Percentiles rank a stretch among this genome's conserved stretches.
phyloP scores from a whole-genome alignment of 1,140 invertebrate genomes.

The Drosophila eugracilis region DNA sequence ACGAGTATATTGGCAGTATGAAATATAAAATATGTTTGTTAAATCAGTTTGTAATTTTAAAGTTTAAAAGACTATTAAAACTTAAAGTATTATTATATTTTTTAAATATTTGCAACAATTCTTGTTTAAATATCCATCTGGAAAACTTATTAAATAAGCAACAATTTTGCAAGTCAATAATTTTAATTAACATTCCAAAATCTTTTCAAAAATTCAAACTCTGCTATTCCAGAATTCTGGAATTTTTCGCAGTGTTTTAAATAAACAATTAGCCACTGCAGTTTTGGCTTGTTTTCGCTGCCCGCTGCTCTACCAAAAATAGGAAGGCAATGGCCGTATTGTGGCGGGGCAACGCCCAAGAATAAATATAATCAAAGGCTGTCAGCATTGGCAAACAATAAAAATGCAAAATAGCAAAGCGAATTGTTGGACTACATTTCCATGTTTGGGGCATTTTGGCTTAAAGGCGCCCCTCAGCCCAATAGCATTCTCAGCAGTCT shows the following conservation, averaged over 20 bases:
- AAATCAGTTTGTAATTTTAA: too few relatives aligned
- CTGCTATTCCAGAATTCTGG: slow-evolving; percentile 1
- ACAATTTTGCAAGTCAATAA: too few relatives aligned
- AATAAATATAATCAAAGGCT: slow-evolving; percentile 80
- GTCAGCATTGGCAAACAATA: slow-evolving; percentile 78
- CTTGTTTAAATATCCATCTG: too few relatives aligned
- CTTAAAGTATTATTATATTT: too few relatives aligned
- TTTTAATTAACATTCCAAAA: too few relatives aligned
- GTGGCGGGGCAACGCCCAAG: slow-evolving; percentile 69
- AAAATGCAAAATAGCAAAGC: slow-evolving; percentile 73
- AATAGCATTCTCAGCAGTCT: slow-evolving; percentile 47
- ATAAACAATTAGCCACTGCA: slow-evolving; percentile 59
- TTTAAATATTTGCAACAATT: too few relatives aligned
- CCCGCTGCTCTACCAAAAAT: slow-evolving; percentile 31
- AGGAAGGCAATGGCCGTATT: slow-evolving; percentile 52
- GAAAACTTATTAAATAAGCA: too few relatives aligned
- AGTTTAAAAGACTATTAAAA: too few relatives aligned
- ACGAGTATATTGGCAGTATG: too few relatives aligned
- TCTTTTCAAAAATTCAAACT: too few relatives aligned
- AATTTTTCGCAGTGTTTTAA: slow-evolving; percentile 44
- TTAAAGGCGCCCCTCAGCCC: background rate
- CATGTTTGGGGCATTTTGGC: slow-evolving; percentile 62
- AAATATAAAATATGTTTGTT: too few relatives aligned
- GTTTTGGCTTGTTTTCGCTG: slow-evolving; percentile 32
- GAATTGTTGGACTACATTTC: slow-evolving; percentile 72